Conservation (phyloP, 2,888 invertebrate genomes). For the Shargacucullia verbasci region DNA sequence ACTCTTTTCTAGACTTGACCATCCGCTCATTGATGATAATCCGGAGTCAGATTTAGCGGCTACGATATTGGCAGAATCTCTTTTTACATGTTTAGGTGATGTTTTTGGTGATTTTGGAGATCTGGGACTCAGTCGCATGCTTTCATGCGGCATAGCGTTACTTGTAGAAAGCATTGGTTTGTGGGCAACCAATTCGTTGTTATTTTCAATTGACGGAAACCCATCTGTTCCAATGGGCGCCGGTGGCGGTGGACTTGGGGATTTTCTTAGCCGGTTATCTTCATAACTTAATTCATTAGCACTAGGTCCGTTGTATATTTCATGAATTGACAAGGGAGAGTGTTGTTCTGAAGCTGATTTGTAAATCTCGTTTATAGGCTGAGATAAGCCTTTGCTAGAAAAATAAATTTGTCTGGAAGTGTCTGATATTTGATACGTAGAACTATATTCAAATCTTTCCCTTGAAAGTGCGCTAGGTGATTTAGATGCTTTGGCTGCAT, state of each 20-base stretch:
- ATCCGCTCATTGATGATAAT: constrained; percentile 95
- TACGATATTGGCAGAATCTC: constrained; percentile 90
- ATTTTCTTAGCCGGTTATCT: constrained; percentile 83
- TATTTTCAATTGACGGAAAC: constrained; percentile 83
- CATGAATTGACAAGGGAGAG: constrained; percentile 91
- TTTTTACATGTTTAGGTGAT: constrained; percentile 91
- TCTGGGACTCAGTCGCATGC: constrained; percentile 90
- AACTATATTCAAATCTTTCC: constrained; percentile 89
- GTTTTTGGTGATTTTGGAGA: constrained; percentile 93
- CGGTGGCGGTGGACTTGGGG: constrained; percentile 94
- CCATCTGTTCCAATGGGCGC: constrained; percentile 91
- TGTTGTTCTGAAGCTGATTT: constrained; percentile 87
- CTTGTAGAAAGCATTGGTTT: constrained; percentile 76
- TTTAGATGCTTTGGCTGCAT: constrained; percentile 86
- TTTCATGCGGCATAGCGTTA: constrained; percentile 74
- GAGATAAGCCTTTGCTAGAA: constrained; percentile 74
- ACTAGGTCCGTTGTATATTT: constrained; percentile 89
- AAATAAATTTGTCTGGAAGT: constrained; percentile 78
- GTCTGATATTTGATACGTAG: constrained; percentile 85
- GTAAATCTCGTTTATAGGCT: constrained; percentile 86
- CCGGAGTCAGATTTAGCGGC: constrained; percentile 96
- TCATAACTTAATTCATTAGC: constrained; percentile 85
- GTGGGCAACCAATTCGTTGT: constrained; percentile 70
- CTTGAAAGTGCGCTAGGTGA: constrained; percentile 88
- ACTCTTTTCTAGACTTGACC: constrained; percentile 95